Base-by-base conservation (phyloP, 2,797 vertebrate species). In the Antrozous pallidus region DNA sequence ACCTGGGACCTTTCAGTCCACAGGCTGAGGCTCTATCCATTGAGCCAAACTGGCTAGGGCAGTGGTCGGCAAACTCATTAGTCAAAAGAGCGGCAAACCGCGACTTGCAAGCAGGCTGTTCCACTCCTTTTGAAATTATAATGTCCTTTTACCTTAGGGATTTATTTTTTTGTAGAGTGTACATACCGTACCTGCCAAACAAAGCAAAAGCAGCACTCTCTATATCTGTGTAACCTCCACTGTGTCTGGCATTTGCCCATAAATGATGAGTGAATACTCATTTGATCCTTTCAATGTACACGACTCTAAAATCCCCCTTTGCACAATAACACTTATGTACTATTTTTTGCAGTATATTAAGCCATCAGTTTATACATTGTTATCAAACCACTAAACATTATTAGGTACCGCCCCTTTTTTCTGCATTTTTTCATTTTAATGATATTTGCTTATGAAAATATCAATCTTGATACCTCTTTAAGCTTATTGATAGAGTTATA, bases 401-500 rank as follows among this genome's bases (percentile, higher is more conserved):
- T 42, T 51, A 24, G 51, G 18, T 61, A 74, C 28, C 51, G 17
- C 58, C 28, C 26, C 49, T 61, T 61, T 8, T 80, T 88, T n/a
- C 24, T 91, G 54, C 9, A 74, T 91, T 54, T 95, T 89, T 87
- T 87, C 3, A 95, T 79, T 90, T 95, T 85, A 92, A 77, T 87
- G 45, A 33, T 67, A 80, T 86, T 87, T 93, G 4, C 84, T 75
- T 87, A 67, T 94, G 54, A 83, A 95, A 90, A 45, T 61, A 58
- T 33, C 22, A 24, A 75, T 79, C 75, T 91, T 20, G 7, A 26
- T 70, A 20, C 74, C 42, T 58, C 58, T 58, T 61, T 71, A 83
- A 63, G 8, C 24, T 70, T 87, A 74, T 56, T 73, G 45, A 77
- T 33, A 61, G 31, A 22, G 40, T 71, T 86, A 22, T 65, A 36